Evolutionary conservation across 2,888 invertebrate species (phyloP), one percentile per base, ranked within the genome.

Genomic region (Congeria kusceri): DNA sequence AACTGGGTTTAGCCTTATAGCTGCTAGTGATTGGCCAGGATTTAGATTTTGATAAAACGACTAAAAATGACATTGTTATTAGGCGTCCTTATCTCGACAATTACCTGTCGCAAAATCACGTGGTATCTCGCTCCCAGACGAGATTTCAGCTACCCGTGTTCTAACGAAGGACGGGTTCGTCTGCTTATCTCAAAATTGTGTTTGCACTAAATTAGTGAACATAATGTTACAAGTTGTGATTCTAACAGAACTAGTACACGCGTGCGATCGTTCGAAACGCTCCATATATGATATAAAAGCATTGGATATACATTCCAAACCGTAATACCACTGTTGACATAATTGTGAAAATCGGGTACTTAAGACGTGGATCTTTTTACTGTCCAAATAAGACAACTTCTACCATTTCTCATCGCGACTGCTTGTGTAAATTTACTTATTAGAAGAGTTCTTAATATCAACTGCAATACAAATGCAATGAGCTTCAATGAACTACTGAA

Each of bases 31-130:
- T 78, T 80, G 76, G 77, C n/a, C 46, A 32, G 79, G 79, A 77
- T 83, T 83, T 83, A 71, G 78, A 53, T 70, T 63, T 73, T 80
- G 83, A 83, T 83, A 83, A 83, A 80, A 80, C 65, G 77, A 78
- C 68, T 69, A 74, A 80, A 83, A 83, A 83, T 83, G 80, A 80
- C 83, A 78, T 80, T 83, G 83, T 83, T 83, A 83, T 83, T 83
- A 67, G 73, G 56, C 57, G 46, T 61, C 70, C 83, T 83, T 83
- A 83, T 83, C 83, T 76, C 29, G 59, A 47, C 72, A 73, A 71
- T 80, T 83, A 83, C 83, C 83, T 80, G 83, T 78, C 80, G 75
- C 32, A 23, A 61, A 46, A 68, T 73, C 83, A 80, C 83, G 83
- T 80, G 80, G 80, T 69, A n/a, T 64, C 66, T 68, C 63, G 77